Evolutionary conservation across 2,888 invertebrate species (phyloP).

Genomic region (Aleiodes testaceus): DNA sequence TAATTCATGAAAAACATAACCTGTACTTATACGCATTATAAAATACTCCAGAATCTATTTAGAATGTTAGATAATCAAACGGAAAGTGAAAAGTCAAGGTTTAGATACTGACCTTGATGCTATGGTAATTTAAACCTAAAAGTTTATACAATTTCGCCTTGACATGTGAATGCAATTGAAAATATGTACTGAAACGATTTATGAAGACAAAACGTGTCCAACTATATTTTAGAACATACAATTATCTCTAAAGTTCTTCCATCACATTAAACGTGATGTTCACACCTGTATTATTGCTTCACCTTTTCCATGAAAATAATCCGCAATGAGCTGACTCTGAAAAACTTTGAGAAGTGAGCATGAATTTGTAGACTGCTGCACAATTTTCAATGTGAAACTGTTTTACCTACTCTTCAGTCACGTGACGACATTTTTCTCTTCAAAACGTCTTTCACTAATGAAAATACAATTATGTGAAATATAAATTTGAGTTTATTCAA

Average conservation of each 20-base stretch:
- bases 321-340: not conserved
- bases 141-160: not conserved
- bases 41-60: not conserved
- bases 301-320: not conserved
- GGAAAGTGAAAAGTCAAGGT: not conserved
- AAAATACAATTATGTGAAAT: not conserved
- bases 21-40: not conserved
- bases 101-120: constrained; percentile 13
- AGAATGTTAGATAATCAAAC: not conserved
- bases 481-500: constrained; percentile 18
- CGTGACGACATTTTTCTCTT: no score
- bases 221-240: not conserved
- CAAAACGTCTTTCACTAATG: not conserved
- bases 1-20: constrained; percentile 10
- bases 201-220: not conserved
- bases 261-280: not conserved
- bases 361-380: no score
- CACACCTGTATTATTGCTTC: not conserved
- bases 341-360: no score
- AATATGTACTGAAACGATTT: not conserved
- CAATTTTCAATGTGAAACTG: no score
- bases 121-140: constrained; percentile 2
- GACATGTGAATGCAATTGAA: not conserved
- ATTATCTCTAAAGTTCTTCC: not conserved
- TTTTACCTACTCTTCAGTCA: no score